These are phyloP conservation scores for Phataginus tetradactyla DNA, from an alignment of 2,797 vertebrate species.

Conservation along the genomic window DNA sequence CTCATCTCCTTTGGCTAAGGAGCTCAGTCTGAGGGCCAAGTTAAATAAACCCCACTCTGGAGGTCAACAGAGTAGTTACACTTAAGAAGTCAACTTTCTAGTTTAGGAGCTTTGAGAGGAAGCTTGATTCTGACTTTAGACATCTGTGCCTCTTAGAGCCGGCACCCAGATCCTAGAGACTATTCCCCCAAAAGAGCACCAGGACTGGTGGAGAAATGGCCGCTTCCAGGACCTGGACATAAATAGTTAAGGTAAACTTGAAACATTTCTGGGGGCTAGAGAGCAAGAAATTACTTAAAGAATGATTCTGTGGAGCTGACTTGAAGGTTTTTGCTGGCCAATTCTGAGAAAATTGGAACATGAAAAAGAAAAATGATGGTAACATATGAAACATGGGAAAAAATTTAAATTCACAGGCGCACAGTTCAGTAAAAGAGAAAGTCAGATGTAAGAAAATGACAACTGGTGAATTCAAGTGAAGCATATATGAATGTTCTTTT, in stretches of 20 bases:
- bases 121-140: neutral
- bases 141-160: neutral
- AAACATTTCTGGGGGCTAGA: neutral
- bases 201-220: neutral
- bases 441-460: neutral
- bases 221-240: neutral
- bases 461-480: neutral
- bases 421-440: neutral
- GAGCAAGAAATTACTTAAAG: neutral
- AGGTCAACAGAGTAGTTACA: neutral
- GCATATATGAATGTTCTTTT: neutral
- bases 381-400: neutral
- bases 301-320: rapidly evolving
- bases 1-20: neutral
- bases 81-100: neutral
- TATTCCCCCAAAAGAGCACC: neutral
- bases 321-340: neutral
- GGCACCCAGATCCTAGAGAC: neutral
- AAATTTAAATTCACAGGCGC: neutral
- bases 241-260: neutral
- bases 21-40: neutral
- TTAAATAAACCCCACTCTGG: neutral
- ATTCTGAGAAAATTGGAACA: neutral
- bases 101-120: neutral
- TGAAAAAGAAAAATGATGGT: neutral